Percentiles rank a stretch among this genome's conserved stretches.
These are phyloP conservation scores for Dusona sp. DNA, from an alignment of 2,888 invertebrate species.

Conservation along the genomic window DNA sequence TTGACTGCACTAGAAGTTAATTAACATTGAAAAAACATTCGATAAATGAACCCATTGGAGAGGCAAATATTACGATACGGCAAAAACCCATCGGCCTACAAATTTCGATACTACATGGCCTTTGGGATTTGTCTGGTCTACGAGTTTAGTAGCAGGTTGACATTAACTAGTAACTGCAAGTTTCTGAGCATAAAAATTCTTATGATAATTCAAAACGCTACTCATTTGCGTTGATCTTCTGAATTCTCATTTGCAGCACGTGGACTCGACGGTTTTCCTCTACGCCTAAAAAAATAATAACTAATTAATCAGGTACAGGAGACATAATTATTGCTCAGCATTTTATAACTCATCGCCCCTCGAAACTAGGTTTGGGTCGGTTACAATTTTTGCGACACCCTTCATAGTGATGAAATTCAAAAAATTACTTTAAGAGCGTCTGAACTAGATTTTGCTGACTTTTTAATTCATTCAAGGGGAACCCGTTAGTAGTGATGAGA, in stretches of 20 bases:
- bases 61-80: no score
- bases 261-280: no score
- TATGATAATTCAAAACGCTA: no score
- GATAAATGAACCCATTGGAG: no score
- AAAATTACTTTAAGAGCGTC: not conserved
- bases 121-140: no score
- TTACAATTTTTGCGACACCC: not conserved
- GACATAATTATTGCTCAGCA: not conserved
- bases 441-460: constrained; percentile 2
- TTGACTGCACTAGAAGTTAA: no score
- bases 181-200: no score
- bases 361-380: not conserved
- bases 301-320: not conserved
- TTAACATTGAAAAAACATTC: no score
- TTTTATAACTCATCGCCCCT: not conserved
- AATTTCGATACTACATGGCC: no score
- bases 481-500: not conserved
- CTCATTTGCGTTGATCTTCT: not conserved
- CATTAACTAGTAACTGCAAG: no score
- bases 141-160: no score
- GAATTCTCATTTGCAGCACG: not conserved
- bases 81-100: no score
- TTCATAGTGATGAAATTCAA: not conserved
- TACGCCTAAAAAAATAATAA: not conserved
- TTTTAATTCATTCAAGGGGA: constrained; percentile 5